Conservation (phyloP, 64 coral and sea anemone species). For the Acropora tenuis region DNA sequence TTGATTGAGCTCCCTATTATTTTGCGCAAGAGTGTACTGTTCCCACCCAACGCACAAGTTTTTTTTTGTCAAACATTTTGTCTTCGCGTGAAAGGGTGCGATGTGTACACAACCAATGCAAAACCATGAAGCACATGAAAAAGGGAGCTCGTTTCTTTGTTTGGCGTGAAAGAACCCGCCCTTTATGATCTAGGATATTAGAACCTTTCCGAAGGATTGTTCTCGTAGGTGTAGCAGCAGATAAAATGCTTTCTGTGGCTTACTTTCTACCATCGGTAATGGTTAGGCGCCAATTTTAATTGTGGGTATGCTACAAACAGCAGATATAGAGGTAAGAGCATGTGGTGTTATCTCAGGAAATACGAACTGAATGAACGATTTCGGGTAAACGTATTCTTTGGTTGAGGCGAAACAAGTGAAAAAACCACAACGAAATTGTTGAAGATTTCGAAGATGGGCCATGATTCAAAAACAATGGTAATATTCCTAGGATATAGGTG, state of each 20-base stretch:
- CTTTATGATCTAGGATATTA: constrained; percentile 24
- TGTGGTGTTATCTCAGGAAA: background rate
- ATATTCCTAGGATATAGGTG: no score
- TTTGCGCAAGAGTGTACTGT: no score
- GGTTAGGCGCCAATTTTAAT: background rate
- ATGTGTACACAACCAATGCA: no score
- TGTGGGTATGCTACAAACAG: background rate
- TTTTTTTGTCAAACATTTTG: no score
- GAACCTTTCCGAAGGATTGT: background rate
- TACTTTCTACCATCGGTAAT: background rate
- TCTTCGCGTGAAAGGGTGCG: no score
- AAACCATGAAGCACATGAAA: background rate
- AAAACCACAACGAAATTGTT: no score
- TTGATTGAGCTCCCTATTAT: no score
- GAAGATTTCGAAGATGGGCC: no score
- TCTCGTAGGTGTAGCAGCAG: no score
- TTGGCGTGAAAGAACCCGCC: background rate
- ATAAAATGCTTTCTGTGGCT: background rate
- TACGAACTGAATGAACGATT: background rate
- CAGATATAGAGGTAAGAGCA: background rate
- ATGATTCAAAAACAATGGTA: no score
- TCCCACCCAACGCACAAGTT: no score
- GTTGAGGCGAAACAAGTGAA: no score
- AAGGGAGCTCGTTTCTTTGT: background rate
- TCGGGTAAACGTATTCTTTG: background rate